phyloP scores from a whole-genome alignment of 1,140 invertebrate species.

The Ephestia elutella region DNA sequence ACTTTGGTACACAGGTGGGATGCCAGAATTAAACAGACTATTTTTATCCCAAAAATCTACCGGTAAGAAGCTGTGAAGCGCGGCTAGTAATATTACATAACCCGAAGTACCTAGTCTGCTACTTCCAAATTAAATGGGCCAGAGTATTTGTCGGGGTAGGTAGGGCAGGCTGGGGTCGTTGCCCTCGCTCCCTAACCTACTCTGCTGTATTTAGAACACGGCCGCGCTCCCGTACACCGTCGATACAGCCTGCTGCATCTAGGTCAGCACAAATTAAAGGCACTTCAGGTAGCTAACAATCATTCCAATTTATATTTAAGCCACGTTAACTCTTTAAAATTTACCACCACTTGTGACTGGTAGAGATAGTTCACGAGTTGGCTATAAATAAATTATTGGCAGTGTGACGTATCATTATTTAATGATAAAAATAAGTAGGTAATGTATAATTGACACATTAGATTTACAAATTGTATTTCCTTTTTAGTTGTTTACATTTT shows the following conservation, averaged over 20 bases:
- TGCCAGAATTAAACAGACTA: no score
- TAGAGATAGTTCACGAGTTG: no score
- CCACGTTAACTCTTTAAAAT: background rate
- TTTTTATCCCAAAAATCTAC: no score
- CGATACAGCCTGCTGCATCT: slow-evolving; percentile 56
- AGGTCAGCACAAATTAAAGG: slow-evolving; percentile 39
- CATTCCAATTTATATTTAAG: background rate
- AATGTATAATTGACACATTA: no score
- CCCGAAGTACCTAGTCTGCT: no score
- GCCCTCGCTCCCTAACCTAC: slow-evolving; percentile 69
- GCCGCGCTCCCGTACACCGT: slow-evolving; percentile 45
- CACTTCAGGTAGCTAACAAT: background rate
- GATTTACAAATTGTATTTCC: no score
- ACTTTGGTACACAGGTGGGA: no score
- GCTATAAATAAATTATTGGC: no score
- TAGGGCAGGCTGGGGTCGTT: slow-evolving; percentile 41
- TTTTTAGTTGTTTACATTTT: no score
- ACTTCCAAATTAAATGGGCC: slow-evolving; percentile 25
- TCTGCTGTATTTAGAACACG: slow-evolving; percentile 64
- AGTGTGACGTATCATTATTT: no score
- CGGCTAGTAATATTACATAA: background rate
- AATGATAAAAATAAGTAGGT: no score
- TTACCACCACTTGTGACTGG: no score
- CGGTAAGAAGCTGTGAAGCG: background rate
- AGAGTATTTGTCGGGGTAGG: slow-evolving; percentile 42